Base-by-base conservation (phyloP, 2,888 invertebrate genomes). In the Noctua pronuba region DNA sequence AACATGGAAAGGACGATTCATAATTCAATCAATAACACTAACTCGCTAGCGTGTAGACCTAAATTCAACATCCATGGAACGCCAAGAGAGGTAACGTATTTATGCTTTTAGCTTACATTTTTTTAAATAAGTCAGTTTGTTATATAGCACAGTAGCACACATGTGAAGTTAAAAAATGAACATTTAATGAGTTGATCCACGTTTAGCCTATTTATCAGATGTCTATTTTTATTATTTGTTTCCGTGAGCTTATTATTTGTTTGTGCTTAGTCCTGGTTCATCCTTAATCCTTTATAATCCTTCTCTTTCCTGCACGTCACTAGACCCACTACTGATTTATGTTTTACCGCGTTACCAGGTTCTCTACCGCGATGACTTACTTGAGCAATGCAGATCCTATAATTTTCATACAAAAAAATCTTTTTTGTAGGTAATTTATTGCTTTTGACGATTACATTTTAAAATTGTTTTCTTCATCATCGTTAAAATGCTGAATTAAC, bases 41-140 rank as follows among this genome's bases (percentile, higher is more conserved):
- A 76, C 21, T 62, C 78, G 16, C 64, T 89, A 80, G 60, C 84
- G 70, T 41, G 70, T 4, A 87, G 83, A 60, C 77, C 88, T 6
- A 82, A 66, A 52, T 75, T 55, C 46, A 70, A 58, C 18, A 49
- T 46, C 21, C 65, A 79, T 60, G 92, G 94, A 0, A 92, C 94
- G 35, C 86, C 92, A 8, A 86, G 91, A 86, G 92, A 95, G 94
- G 96, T 96, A 93, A 90, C 6, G 7, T 62, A 18, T 49, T 46
- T 24, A 52, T 52, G 6, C 21, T n/a, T 66, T 31, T 31, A 31
- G 4, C 0, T 46, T 6, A 18, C 16, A 24, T 11, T 52, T 24
- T 28, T 0, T 0, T 13, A 13, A 7, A 18, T 24, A 28, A 11
- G 10, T 21, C 3, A 8, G 21, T 62, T 62, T 35, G 10, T 35